phyloP scores from a whole-genome alignment of 2,888 invertebrate genomes.

The Archips xylosteana region DNA sequence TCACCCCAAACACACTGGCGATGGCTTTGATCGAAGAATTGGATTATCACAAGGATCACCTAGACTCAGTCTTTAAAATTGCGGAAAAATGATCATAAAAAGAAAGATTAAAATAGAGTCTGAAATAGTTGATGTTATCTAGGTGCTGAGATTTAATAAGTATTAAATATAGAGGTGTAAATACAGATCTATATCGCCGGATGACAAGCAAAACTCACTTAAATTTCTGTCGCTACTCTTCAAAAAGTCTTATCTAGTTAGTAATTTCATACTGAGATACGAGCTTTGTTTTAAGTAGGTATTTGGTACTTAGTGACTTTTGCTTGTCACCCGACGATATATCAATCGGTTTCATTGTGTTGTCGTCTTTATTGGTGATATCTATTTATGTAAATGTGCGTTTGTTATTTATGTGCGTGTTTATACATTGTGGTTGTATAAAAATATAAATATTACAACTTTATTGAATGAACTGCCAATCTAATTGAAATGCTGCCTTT shows the following conservation, averaged over 20 bases:
- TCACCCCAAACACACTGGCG: conserved; percentile 91
- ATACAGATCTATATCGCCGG: no score
- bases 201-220: no score
- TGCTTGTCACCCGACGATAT: no score
- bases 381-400: conserved; percentile 9
- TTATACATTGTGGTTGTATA: conserved; percentile 9
- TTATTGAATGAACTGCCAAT: conserved; percentile 3
- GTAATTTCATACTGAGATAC: no score
- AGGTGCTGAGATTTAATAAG: conserved; percentile 17
- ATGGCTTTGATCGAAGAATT: conserved; percentile 92
- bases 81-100: conserved; percentile 59
- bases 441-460: neutral
- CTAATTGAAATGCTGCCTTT: neutral
- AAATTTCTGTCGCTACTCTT: no score
- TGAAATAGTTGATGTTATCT: neutral
- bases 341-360: neutral
- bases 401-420: conserved; percentile 9
- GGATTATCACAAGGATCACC: conserved; percentile 86
- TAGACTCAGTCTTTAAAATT: conserved; percentile 69
- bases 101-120: neutral
- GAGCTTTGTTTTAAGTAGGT: no score
- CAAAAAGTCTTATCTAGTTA: no score
- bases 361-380: neutral
- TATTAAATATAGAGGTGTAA: conserved; percentile 6
- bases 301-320: no score